Conservation (phyloP, 2,797 vertebrate species). For the Cichlasoma orientale region DNA sequence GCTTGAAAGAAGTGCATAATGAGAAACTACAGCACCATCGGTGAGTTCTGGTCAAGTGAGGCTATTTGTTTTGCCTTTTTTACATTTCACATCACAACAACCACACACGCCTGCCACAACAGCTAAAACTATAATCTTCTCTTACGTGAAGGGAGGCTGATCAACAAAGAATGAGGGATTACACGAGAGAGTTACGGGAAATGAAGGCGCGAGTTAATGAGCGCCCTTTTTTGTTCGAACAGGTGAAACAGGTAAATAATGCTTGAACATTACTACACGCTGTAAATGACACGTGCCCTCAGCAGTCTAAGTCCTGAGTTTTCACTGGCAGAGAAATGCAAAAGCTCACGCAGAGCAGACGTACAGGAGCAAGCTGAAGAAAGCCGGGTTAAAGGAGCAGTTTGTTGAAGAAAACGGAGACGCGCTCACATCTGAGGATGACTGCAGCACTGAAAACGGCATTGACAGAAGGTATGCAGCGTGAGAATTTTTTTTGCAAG, state of each 20-base stretch:
- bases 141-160: constrained; percentile 84
- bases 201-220: constrained; percentile 88
- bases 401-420: constrained; percentile 87
- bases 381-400: constrained; percentile 86
- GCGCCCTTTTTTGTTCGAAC: constrained; percentile 92
- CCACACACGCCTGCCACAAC: constrained; percentile 16
- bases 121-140: constrained; percentile 43
- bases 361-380: constrained; percentile 84
- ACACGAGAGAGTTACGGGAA: constrained; percentile 88
- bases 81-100: constrained; percentile 33
- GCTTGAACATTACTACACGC: not conserved
- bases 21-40: constrained; percentile 86
- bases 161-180: constrained; percentile 87
- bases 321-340: constrained; percentile 79
- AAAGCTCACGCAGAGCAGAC: constrained; percentile 83
- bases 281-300: not conserved
- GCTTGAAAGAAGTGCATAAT: constrained; percentile 85
- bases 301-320: constrained; percentile 12
- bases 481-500: constrained; percentile 44
- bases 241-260: constrained; percentile 88
- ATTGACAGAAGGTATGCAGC: constrained; percentile 73
- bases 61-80: constrained; percentile 4
- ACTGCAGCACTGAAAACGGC: constrained; percentile 47
- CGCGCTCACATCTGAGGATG: constrained; percentile 46
- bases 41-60: constrained; percentile 74